phyloP scores from a whole-genome alignment of 2,888 invertebrate species.

The Caenorhabditis zanzibari region DNA sequence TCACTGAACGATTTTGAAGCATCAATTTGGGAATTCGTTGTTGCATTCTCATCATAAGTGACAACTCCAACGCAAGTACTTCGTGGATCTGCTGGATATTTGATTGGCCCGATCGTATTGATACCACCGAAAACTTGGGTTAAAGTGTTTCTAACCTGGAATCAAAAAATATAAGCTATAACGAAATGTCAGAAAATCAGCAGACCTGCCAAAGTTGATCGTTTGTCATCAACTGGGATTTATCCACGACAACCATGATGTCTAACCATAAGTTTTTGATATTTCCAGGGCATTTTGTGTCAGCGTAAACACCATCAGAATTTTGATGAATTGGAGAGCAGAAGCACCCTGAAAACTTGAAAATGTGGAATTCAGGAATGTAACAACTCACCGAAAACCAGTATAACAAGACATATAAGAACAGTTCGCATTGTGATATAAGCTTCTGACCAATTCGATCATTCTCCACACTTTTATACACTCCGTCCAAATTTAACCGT shows the following conservation, averaged over 20 bases:
- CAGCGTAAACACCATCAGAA: slow-evolving; percentile 12
- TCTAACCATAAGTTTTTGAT: slow-evolving; percentile 59
- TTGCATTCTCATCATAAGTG: slow-evolving; percentile 39
- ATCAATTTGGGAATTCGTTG: slow-evolving; percentile 17
- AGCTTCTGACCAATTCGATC: neutral
- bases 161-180: neutral
- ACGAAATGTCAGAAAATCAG: neutral
- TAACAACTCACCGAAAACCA: neutral
- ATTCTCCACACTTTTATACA: slow-evolving; percentile 13
- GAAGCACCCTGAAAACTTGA: neutral
- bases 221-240: slow-evolving; percentile 36
- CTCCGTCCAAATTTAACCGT: neutral
- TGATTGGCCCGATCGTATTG: slow-evolving; percentile 27
- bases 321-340: slow-evolving; percentile 23
- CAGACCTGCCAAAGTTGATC: slow-evolving; percentile 41
- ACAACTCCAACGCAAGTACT: slow-evolving; percentile 52
- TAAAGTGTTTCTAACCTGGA: slow-evolving; percentile 37
- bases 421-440: neutral
- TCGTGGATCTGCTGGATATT: slow-evolving; percentile 46
- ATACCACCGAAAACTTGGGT: slow-evolving; percentile 37
- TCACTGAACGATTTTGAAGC: slow-evolving; percentile 23
- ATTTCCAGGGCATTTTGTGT: slow-evolving; percentile 36
- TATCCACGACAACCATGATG: slow-evolving; percentile 54
- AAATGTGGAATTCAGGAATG: neutral
- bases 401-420: neutral